These are phyloP conservation scores for Ectropis crepuscularia DNA, from an alignment of 2,888 invertebrate genomes.

Conservation along the genomic window DNA sequence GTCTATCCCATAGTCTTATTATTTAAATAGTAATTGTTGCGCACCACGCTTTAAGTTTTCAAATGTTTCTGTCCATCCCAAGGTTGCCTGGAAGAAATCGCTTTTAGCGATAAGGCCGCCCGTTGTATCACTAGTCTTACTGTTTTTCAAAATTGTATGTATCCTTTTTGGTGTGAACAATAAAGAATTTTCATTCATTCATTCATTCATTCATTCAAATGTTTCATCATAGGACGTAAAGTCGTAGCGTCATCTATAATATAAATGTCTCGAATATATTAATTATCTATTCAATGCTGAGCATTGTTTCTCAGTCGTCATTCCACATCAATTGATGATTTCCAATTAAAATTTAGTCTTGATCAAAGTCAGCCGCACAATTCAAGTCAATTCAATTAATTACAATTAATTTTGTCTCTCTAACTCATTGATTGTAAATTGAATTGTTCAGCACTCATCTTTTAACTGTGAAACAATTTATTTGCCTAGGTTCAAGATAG, in stretches of 20 bases:
- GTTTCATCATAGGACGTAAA: too few relatives aligned
- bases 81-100: too few relatives aligned
- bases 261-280: not conserved
- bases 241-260: not conserved
- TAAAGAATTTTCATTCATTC: too few relatives aligned
- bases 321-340: slow-evolving; percentile 16
- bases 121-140: too few relatives aligned
- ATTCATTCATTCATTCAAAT: too few relatives aligned
- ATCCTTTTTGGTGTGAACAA: too few relatives aligned
- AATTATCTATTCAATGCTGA: not conserved
- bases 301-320: not conserved
- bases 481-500: not conserved
- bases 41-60: too few relatives aligned
- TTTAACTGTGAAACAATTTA: not conserved
- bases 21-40: too few relatives aligned
- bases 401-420: slow-evolving; percentile 30
- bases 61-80: too few relatives aligned
- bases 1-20: too few relatives aligned
- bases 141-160: too few relatives aligned
- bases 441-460: slow-evolving; percentile 3
- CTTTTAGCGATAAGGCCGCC: too few relatives aligned
- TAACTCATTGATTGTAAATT: slow-evolving; percentile 35
- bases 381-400: slow-evolving; percentile 33
- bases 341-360: slow-evolving; percentile 23
- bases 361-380: slow-evolving; percentile 27